phyloP scores from a whole-genome alignment of 2,888 invertebrate genomes.

The Trachelus stipa region DNA sequence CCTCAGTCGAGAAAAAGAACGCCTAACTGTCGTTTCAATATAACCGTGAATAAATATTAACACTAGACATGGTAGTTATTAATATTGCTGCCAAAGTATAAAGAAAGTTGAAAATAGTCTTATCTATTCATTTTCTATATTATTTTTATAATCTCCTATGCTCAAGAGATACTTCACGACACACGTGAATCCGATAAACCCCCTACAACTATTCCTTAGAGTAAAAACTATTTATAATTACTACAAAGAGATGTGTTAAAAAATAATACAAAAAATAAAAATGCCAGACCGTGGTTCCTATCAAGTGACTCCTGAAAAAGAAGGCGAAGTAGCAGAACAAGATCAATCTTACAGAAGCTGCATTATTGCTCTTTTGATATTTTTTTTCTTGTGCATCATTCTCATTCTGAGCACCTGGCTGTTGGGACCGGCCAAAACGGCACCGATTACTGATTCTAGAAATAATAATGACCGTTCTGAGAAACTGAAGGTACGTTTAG shows the following conservation, averaged over 20 bases:
- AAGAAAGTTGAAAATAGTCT: too few species aligned
- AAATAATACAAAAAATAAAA: constrained; percentile 3
- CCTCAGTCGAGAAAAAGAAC: background rate
- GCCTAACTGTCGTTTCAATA: background rate
- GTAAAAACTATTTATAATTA: too few species aligned
- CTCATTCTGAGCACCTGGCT: constrained; percentile 35
- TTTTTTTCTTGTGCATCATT: constrained; percentile 41
- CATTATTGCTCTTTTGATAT: constrained; percentile 38
- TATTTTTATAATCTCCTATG: too few species aligned
- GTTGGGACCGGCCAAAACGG: constrained; percentile 26
- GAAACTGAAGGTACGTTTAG: background rate
- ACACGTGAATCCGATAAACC: too few species aligned
- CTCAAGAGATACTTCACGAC: too few species aligned
- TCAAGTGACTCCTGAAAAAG: constrained; percentile 32
- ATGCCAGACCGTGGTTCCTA: constrained; percentile 44
- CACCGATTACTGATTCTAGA: too few species aligned
- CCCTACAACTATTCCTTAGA: too few species aligned
- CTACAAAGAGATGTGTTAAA: background rate
- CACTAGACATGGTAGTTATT: background rate
- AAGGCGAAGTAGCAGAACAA: constrained; percentile 28
- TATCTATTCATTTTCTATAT: too few species aligned
- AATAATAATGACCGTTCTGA: background rate
- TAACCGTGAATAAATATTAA: background rate
- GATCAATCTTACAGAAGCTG: constrained; percentile 49
- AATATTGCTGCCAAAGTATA: background rate